Percentiles rank a stretch among this genome's conserved stretches.
Evolutionary conservation across 2,888 invertebrate species (phyloP).

Genomic region (Caenorhabditis sulstoni): DNA sequence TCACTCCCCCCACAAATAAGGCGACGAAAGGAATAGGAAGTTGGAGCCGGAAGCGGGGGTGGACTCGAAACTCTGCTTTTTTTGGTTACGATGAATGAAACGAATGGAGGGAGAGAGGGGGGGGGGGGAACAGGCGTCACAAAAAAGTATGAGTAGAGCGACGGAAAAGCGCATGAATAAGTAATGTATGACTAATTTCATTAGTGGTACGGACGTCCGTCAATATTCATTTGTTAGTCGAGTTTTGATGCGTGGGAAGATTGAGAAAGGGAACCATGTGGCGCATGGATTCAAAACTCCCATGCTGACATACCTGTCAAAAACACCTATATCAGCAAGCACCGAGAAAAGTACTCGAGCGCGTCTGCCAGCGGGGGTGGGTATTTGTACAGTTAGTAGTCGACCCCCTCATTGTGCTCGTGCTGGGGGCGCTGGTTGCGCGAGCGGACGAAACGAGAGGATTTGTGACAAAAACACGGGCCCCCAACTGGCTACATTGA

Average conservation of each 20-base stretch:
- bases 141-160: constrained; percentile 3
- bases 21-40: constrained; percentile 1
- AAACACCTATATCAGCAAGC: constrained; percentile 15
- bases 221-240: too few relatives aligned
- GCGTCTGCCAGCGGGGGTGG: constrained; percentile 44
- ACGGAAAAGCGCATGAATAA: constrained; percentile 26
- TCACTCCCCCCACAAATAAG: constrained; percentile 28
- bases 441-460: constrained; percentile 18
- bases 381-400: constrained; percentile 54
- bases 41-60: background rate
- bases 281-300: background rate
- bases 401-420: constrained; percentile 15
- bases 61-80: background rate
- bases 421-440: too few relatives aligned
- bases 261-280: too few relatives aligned
- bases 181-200: constrained; percentile 42
- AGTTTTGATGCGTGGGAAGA: too few relatives aligned
- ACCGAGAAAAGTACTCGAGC: constrained; percentile 40
- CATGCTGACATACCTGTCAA: constrained; percentile 2
- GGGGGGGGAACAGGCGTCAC: too few relatives aligned
- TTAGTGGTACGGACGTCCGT: constrained; percentile 19
- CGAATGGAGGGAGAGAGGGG: too few relatives aligned
- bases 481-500: background rate
- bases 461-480: constrained; percentile 32
- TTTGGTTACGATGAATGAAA: constrained; percentile 16